Evolutionary conservation across 2,888 invertebrate genomes (phyloP).

Genomic region (Pammene aurita): DNA sequence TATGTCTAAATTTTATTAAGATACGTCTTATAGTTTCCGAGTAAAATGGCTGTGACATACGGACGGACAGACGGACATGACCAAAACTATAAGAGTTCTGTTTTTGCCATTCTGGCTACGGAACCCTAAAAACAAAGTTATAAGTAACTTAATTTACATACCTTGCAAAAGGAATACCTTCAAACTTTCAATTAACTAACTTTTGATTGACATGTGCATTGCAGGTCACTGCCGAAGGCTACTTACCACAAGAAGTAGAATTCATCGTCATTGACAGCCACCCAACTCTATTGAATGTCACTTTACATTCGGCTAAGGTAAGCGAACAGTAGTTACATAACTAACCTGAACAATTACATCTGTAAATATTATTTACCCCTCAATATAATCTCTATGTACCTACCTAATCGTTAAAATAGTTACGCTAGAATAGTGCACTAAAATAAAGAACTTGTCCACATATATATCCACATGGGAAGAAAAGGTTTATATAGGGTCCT

Average conservation of each 20-base stretch:
- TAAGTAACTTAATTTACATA: neutral
- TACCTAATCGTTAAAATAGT: neutral
- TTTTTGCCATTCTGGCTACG: no score
- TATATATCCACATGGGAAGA: no score
- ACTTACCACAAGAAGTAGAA: conserved; percentile 91
- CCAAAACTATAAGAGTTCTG: no score
- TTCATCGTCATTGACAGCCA: conserved; percentile 93
- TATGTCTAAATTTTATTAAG: no score
- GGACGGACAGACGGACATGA: no score
- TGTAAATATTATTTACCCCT: conserved; percentile 22
- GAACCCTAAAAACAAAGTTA: no score
- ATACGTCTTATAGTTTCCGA: no score
- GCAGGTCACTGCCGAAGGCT: conserved; percentile 93
- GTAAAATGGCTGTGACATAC: no score
- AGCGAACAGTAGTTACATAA: conserved; percentile 50
- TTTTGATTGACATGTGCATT: conserved; percentile 36
- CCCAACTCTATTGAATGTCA: conserved; percentile 92
- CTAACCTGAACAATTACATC: neutral
- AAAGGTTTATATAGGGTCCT: no score
- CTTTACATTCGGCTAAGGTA: conserved; percentile 91
- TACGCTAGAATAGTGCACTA: neutral
- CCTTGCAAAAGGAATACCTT: neutral
- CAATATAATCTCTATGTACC: neutral
- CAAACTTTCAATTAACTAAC: neutral
- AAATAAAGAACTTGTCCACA: neutral